Evolutionary conservation across 2,797 vertebrate genomes (phyloP).

Genomic region (Malacoctenus gilli): DNA sequence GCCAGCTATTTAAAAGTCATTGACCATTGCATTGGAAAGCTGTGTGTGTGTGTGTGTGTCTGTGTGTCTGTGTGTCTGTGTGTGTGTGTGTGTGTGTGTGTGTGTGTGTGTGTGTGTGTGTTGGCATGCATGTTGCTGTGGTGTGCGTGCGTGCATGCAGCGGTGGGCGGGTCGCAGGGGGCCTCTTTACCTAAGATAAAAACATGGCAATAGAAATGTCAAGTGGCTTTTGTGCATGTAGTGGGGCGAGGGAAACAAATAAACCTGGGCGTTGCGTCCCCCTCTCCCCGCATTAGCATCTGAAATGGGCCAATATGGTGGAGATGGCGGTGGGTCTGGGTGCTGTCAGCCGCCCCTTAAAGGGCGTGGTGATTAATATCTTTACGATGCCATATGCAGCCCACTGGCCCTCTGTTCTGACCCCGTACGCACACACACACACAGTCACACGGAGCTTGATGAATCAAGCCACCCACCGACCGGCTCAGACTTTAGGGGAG

Average conservation of each 20-base stretch:
- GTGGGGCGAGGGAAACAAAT: slow-evolving; percentile 80
- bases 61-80: slow-evolving; percentile 43
- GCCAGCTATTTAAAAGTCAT: slow-evolving; percentile 86
- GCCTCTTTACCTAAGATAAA: slow-evolving; percentile 83
- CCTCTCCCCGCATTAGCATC: slow-evolving; percentile 88
- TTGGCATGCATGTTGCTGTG: slow-evolving; percentile 47
- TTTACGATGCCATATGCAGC: slow-evolving; percentile 92
- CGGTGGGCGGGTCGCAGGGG: slow-evolving; percentile 65
- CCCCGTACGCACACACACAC: slow-evolving; percentile 52
- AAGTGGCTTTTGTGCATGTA: slow-evolving; percentile 81
- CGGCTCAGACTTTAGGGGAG: slow-evolving; percentile 54
- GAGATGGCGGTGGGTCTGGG: slow-evolving; percentile 83
- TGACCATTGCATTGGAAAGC: slow-evolving; percentile 80
- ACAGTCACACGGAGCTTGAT: slow-evolving; percentile 53
- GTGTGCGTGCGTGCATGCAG: slow-evolving; percentile 39
- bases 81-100: not conserved
- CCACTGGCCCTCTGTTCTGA: slow-evolving; percentile 72
- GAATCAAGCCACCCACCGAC: slow-evolving; percentile 74
- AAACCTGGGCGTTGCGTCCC: slow-evolving; percentile 81
- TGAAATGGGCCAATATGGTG: slow-evolving; percentile 88
- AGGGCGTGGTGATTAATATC: slow-evolving; percentile 94
- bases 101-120: slow-evolving; percentile 39
- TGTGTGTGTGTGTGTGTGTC: slow-evolving; percentile 48
- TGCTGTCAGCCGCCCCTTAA: slow-evolving; percentile 91
- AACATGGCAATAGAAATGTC: slow-evolving; percentile 83